Evolutionary conservation across 37 sponge, comb jelly and placozoan genomes (phyloP), one percentile per base, ranked within the genome.

Genomic region (Halichondria panicea): DNA sequence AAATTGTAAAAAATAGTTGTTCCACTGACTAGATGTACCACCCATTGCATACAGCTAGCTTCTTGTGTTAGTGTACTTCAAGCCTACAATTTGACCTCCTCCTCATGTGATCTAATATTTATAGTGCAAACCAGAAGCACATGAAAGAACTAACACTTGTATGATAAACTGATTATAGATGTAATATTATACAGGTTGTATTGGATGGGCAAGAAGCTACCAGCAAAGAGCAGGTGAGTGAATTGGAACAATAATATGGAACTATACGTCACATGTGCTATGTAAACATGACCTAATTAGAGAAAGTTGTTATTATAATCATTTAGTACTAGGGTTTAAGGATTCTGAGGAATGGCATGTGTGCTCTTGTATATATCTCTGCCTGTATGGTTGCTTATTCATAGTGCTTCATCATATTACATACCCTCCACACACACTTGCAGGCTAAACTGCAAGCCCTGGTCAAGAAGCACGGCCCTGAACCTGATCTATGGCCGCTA

Each of bases 401-500:
- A 18, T 48, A 11, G 13, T 15, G 11, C 52, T 48, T 48, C 25
- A 3, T 25, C 4, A 3, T 6, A 7, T 25, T 55, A n/a, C 25
- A n/a, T 50, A 9, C 56, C 55, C 40, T 38, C 24, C 34, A 52
- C 11, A 11, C 43, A 21, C 32, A 39, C 39, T 1, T 32, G 13
- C 63, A 85, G 86, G 39, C 73, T 13, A 85, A 78, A 48, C 77
- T 85, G 27, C 52, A 59, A 6, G 38, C 72, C 42, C 56, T 60
- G 39, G 72, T 7, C 1, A 18, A 78, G 1, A 57, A 48, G 1
- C 72, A 78, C 41, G 86, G 86, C 48, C 6, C n/a, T 37, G 46
- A 85, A 25, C 76, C 79, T 41, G 86, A 85, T 45, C 18, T 30
- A 27, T 85, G 86, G 86, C 86, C 86, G 0, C 27, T 78, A 6